phyloP scores from a whole-genome alignment of 1,140 invertebrate species.

The Dolichoris vasculosae region DNA sequence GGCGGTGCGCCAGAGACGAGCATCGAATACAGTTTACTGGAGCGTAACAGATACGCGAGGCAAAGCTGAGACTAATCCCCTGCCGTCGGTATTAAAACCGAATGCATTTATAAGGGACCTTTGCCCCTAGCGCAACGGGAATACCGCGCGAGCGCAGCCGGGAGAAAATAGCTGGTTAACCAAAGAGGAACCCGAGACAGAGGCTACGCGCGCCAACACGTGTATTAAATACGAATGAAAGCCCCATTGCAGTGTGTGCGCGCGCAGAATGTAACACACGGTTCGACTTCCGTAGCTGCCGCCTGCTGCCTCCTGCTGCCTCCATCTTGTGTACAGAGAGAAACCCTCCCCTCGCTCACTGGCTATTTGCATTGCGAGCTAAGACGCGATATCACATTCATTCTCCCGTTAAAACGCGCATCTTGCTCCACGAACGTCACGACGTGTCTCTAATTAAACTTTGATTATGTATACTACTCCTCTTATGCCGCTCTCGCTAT shows the following conservation, averaged over 20 bases:
- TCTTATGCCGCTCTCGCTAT: neutral
- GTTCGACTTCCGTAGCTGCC: neutral
- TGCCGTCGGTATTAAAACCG: conserved; percentile 57
- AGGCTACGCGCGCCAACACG: neutral
- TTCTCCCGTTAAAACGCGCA: neutral
- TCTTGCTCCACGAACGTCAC: neutral
- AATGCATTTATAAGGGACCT: conserved; percentile 59
- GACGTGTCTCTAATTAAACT: conserved; percentile 56
- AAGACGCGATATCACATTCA: conserved; percentile 8
- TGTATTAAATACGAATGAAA: conserved; percentile 28
- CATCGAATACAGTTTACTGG: conserved; percentile 29
- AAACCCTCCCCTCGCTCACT: no score
- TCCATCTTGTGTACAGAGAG: neutral
- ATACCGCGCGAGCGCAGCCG: neutral
- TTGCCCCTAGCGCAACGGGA: neutral
- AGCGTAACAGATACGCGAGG: conserved; percentile 20
- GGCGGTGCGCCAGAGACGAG: neutral
- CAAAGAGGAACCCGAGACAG: neutral
- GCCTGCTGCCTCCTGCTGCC: neutral
- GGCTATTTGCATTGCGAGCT: neutral
- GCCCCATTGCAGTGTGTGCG: neutral
- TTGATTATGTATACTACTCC: conserved; percentile 49
- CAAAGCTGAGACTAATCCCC: conserved; percentile 52
- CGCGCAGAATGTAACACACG: neutral
- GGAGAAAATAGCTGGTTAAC: conserved; percentile 12